These are phyloP conservation scores for Apodemus sylvaticus DNA, from an alignment of 2,113 vertebrate species.

Conservation along the genomic window DNA sequence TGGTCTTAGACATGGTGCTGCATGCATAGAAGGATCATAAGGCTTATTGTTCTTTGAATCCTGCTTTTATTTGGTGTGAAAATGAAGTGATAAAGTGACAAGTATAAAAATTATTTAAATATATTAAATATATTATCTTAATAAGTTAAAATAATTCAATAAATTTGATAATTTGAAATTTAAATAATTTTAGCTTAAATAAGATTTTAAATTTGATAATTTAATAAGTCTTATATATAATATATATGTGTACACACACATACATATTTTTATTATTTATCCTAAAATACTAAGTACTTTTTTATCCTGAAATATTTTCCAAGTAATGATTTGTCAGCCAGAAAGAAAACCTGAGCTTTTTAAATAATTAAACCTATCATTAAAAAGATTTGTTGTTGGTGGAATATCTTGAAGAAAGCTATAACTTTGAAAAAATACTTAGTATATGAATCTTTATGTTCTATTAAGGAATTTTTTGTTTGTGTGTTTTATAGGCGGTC, in stretches of 20 bases:
- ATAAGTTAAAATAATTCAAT: no score
- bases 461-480: constrained; percentile 55
- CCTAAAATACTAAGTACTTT: background rate
- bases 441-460: constrained; percentile 21
- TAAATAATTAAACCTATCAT: constrained; percentile 12
- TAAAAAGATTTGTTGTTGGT: constrained; percentile 38
- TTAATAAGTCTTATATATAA: background rate
- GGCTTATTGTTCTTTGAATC: background rate
- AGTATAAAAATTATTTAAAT: background rate
- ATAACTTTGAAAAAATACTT: constrained; percentile 12
- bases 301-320: constrained; percentile 49
- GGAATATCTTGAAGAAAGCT: constrained; percentile 47
- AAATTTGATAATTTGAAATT: no score
- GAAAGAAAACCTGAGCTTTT: constrained; percentile 30
- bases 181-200: no score
- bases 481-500: constrained; percentile 75
- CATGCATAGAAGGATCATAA: background rate
- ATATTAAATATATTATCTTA: background rate
- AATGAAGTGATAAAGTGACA: background rate
- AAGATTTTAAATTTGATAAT: no score
- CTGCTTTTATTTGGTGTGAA: background rate
- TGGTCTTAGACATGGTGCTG: background rate
- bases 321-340: constrained; percentile 22
- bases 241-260: background rate
- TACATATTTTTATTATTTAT: background rate